Evolutionary conservation across 92 coral and sea anemone genomes (phyloP).

Genomic region (Scolanthus callimorphus): DNA sequence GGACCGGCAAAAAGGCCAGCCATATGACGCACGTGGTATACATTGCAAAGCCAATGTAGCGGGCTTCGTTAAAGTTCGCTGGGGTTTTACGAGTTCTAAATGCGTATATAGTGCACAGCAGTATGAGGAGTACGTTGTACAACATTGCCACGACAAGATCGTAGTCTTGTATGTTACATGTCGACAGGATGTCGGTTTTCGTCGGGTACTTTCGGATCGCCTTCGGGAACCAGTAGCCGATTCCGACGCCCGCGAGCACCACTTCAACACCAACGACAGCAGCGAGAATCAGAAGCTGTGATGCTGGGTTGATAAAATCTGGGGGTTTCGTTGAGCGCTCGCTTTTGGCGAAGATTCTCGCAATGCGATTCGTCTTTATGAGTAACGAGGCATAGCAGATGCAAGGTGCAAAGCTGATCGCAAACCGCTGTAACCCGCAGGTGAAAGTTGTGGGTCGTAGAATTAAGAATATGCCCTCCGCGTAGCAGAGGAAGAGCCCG

Average conservation of each 20-base stretch:
- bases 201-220: constrained; percentile 76
- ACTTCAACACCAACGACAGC: constrained; percentile 67
- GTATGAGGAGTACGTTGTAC: constrained; percentile 69
- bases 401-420: constrained; percentile 74
- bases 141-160: constrained; percentile 70
- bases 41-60: constrained; percentile 94
- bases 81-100: constrained; percentile 95
- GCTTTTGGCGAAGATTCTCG: constrained; percentile 82
- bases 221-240: constrained; percentile 81
- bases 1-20: constrained; percentile 91
- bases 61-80: constrained; percentile 93
- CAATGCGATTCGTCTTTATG: constrained; percentile 88
- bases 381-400: constrained; percentile 87
- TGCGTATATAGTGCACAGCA: constrained; percentile 83
- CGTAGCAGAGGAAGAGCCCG: constrained; percentile 78
- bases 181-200: constrained; percentile 67
- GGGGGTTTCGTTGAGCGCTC: constrained; percentile 78
- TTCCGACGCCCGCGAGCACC: constrained; percentile 67
- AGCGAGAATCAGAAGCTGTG: constrained; percentile 73
- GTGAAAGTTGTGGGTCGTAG: constrained; percentile 55
- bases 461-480: constrained; percentile 58
- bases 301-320: constrained; percentile 72
- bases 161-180: constrained; percentile 72
- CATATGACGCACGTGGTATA: constrained; percentile 95
- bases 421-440: constrained; percentile 88